A percentile compares a stretch with the other conserved stretches of the same genome.
Evolutionary conservation across 2,113 vertebrate species (phyloP).

Genomic region (Coregonus clupeaformis): DNA sequence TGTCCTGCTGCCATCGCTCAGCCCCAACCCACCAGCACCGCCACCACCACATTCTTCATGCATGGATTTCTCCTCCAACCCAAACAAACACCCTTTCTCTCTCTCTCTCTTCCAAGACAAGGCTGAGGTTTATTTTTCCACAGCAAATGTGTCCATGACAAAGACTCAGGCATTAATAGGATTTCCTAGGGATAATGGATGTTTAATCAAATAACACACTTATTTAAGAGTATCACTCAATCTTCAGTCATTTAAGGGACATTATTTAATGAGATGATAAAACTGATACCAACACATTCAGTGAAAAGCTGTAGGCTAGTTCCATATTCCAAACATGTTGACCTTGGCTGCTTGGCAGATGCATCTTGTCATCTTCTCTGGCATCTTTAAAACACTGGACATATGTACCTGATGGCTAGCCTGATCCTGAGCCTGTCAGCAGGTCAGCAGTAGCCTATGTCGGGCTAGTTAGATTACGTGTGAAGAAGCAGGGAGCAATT

Average conservation of each 20-base stretch:
- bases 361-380: slow-evolving; percentile 19
- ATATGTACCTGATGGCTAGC: slow-evolving; percentile 51
- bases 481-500: slow-evolving; percentile 27
- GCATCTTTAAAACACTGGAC: slow-evolving; percentile 36
- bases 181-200: no score
- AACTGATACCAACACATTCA: no score
- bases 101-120: not conserved
- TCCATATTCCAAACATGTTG: not conserved
- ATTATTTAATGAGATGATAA: no score
- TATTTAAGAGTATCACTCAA: no score
- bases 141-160: not conserved
- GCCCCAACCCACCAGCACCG: no score
- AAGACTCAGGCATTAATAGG: no score
- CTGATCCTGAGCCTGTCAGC: slow-evolving; percentile 2
- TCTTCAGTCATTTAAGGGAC: no score
- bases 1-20: not conserved
- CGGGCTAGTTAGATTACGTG: not conserved
- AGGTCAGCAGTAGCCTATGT: no score
- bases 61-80: not conserved
- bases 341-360: slow-evolving; percentile 33
- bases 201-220: no score
- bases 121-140: no score
- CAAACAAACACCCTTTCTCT: not conserved
- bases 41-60: slow-evolving; percentile 15
- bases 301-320: no score